A percentile compares a stretch with the other conserved stretches of the same genome.
These are phyloP conservation scores for Poecile atricapillus DNA, from an alignment of 2,113 vertebrate species.

Conservation along the genomic window DNA sequence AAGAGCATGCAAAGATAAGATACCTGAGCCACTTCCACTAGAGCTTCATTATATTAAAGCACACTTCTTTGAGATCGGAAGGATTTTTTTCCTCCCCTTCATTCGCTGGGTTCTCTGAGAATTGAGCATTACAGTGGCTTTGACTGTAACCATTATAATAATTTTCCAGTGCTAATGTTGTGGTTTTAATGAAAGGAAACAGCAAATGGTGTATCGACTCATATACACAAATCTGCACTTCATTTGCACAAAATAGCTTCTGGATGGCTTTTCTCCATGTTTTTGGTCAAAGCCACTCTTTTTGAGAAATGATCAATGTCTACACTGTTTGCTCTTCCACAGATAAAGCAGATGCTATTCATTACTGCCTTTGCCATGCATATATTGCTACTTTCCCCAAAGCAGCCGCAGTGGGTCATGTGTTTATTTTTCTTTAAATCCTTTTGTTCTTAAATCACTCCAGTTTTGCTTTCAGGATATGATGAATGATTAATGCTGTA, in stretches of 20 bases:
- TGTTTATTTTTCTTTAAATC: constrained; percentile 64
- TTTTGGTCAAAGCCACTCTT: constrained; percentile 71
- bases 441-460: constrained; percentile 60
- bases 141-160: constrained; percentile 84
- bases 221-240: constrained; percentile 80
- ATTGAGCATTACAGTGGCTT: constrained; percentile 79
- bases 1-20: not conserved
- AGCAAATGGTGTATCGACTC: constrained; percentile 73
- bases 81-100: not conserved
- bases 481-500: constrained; percentile 59
- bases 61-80: not conserved
- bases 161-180: constrained; percentile 77
- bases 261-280: constrained; percentile 71
- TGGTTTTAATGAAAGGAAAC: constrained; percentile 83
- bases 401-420: constrained; percentile 56
- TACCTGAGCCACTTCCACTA: not conserved
- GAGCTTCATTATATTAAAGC: not conserved
- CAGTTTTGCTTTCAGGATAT: constrained; percentile 52
- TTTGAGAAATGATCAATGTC: constrained; percentile 81
- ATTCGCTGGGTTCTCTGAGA: constrained; percentile 23
- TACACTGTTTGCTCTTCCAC: constrained; percentile 70
- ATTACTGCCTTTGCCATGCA: constrained; percentile 76
- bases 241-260: constrained; percentile 82
- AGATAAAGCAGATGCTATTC: constrained; percentile 86
- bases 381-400: constrained; percentile 61